A percentile compares a stretch with the other conserved stretches of the same genome.
These are phyloP conservation scores for crab-eating macaque (Macaca fascicularis) DNA, from an alignment of 2,113 vertebrate genomes.

Conservation along the genomic window DNA sequence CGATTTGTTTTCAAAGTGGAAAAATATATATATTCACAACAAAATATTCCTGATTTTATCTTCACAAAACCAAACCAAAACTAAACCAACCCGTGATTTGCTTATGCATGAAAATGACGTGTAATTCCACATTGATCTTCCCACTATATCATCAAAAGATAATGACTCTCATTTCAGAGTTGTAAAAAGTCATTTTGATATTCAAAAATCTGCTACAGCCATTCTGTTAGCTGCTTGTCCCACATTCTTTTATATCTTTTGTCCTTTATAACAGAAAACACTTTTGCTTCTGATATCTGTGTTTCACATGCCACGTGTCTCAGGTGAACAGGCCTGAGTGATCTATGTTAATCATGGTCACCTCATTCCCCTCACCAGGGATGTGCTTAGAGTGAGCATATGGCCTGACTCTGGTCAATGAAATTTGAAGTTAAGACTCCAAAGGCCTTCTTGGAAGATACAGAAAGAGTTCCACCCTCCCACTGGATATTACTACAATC, in stretches of 20 bases:
- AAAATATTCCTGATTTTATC: not conserved
- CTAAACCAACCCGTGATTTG: not conserved
- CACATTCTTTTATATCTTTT: not conserved
- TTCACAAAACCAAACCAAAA: not conserved
- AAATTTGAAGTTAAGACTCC: not conserved
- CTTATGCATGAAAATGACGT: not conserved
- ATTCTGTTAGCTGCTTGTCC: not conserved
- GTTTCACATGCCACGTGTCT: not conserved
- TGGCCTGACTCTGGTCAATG: not conserved
- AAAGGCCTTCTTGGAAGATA: not conserved
- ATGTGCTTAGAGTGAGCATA: no score
- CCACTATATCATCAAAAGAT: not conserved
- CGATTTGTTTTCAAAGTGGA: not conserved
- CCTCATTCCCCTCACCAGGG: not conserved
- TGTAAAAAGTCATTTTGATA: not conserved
- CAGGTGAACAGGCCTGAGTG: not conserved
- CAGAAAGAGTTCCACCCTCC: not conserved
- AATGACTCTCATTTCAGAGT: not conserved
- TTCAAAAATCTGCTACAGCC: not conserved
- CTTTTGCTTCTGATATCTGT: not conserved
- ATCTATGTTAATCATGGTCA: rapidly evolving
- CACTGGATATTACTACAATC: not conserved
- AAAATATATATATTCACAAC: not conserved
- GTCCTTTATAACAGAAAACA: not conserved
- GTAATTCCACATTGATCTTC: not conserved